Percentiles rank a stretch among this genome's conserved stretches.
Evolutionary conservation across 2,888 invertebrate species (phyloP).

Genomic region (Patella ulyssiponensis): DNA sequence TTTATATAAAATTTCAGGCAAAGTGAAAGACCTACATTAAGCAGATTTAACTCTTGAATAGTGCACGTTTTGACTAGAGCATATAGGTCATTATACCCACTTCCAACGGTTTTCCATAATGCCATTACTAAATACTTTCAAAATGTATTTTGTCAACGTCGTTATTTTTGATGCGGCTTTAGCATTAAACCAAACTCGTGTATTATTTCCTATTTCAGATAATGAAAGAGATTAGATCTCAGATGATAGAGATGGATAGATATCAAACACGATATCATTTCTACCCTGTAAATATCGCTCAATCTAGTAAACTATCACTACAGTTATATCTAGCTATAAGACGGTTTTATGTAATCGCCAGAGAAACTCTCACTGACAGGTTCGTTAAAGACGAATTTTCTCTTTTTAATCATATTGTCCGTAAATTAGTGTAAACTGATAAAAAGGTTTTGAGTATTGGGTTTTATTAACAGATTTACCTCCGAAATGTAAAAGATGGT

Average conservation of each 20-base stretch:
- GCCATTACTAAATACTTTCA: neutral
- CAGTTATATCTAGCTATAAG: conserved; percentile 59
- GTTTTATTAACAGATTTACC: too few species aligned
- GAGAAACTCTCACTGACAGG: conserved; percentile 60
- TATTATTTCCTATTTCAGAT: conserved; percentile 46
- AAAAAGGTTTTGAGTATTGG: too few species aligned
- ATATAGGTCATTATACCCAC: too few species aligned
- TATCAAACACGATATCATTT: conserved; percentile 63
- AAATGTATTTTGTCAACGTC: neutral
- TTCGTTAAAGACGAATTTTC: conserved; percentile 21
- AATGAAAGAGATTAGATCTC: conserved; percentile 44
- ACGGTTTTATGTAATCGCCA: conserved; percentile 48
- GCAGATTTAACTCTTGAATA: too few species aligned
- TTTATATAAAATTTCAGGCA: too few species aligned
- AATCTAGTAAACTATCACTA: conserved; percentile 58
- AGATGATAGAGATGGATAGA: conserved; percentile 61
- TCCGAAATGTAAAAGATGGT: too few species aligned
- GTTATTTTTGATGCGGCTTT: neutral
- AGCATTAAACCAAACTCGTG: neutral
- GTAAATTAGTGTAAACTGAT: too few species aligned
- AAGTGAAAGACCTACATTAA: too few species aligned
- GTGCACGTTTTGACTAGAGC: too few species aligned
- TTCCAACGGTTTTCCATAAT: too few species aligned
- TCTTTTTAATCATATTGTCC: neutral
- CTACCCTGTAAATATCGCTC: conserved; percentile 58